phyloP scores from a whole-genome alignment of 2,888 invertebrate species.

The Chloromyia formosa region DNA sequence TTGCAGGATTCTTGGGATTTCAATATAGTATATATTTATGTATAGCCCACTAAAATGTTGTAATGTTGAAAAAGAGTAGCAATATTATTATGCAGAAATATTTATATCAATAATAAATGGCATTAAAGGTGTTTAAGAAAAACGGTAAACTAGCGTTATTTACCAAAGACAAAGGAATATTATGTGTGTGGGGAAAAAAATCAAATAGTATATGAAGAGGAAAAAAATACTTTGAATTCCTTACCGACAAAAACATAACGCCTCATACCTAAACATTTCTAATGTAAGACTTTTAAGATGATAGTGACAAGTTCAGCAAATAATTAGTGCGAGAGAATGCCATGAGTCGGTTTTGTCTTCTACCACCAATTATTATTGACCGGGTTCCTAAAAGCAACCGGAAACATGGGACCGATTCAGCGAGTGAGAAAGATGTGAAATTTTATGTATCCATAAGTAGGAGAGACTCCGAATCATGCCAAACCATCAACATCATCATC shows the following conservation, averaged over 20 bases:
- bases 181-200: not conserved
- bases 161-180: constrained; percentile 13
- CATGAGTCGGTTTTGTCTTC: too few relatives aligned
- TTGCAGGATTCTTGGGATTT: constrained; percentile 17
- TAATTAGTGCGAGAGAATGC: too few relatives aligned
- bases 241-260: constrained; percentile 13
- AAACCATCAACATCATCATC: too few relatives aligned
- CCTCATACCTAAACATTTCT: too few relatives aligned
- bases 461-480: too few relatives aligned
- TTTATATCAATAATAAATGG: not conserved
- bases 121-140: not conserved
- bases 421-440: too few relatives aligned
- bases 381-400: too few relatives aligned
- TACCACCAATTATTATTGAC: too few relatives aligned
- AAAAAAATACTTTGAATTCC: not conserved
- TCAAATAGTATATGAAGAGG: not conserved
- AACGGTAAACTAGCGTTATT: constrained; percentile 15
- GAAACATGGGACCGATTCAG: too few relatives aligned
- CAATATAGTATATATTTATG: not conserved
- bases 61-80: constrained; percentile 6
- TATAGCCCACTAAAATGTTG: constrained; percentile 26
- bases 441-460: too few relatives aligned
- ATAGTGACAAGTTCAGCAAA: too few relatives aligned
- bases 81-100: constrained; percentile 15
- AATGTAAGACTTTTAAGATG: too few relatives aligned